These are phyloP conservation scores for Epinotia brunnichana DNA, from an alignment of 2,888 invertebrate species.

Conservation along the genomic window DNA sequence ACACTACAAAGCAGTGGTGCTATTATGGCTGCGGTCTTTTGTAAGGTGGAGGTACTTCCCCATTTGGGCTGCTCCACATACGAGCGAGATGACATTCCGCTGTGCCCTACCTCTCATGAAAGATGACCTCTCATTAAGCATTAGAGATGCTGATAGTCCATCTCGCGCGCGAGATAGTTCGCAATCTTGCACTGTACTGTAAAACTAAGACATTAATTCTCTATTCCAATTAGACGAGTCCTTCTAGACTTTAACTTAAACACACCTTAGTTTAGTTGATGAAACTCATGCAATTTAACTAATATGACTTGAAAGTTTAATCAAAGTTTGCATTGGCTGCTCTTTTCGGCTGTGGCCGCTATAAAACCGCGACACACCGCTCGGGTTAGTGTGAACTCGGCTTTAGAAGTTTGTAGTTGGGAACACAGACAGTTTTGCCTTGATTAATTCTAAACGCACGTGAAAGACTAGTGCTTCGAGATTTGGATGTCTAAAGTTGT, in stretches of 20 bases:
- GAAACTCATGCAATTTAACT: not conserved
- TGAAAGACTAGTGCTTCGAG: not conserved
- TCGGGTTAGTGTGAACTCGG: not conserved
- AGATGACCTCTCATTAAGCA: too few relatives aligned
- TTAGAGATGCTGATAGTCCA: too few relatives aligned
- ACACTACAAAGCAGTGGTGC: too few relatives aligned
- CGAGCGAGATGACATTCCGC: too few relatives aligned
- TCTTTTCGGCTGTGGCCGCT: slow-evolving; percentile 9
- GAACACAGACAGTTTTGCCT: slow-evolving; percentile 12
- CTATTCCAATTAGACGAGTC: not conserved
- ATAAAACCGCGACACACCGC: not conserved
- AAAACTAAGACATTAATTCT: not conserved
- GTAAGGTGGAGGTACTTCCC: too few relatives aligned
- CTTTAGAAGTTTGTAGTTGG: slow-evolving; percentile 12
- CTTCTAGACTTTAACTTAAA: not conserved
- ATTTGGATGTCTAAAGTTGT: slow-evolving; percentile 7
- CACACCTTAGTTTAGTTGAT: too few relatives aligned
- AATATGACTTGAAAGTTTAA: slow-evolving; percentile 2
- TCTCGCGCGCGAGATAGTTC: too few relatives aligned
- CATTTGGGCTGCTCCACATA: too few relatives aligned
- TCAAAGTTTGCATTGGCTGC: slow-evolving; percentile 3
- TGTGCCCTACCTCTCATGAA: too few relatives aligned
- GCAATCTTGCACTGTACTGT: not conserved
- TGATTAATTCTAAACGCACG: slow-evolving; percentile 19
- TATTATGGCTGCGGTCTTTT: too few relatives aligned